Evolutionary conservation across 2,888 invertebrate genomes (phyloP).

Genomic region (Drosophila infuscata): DNA sequence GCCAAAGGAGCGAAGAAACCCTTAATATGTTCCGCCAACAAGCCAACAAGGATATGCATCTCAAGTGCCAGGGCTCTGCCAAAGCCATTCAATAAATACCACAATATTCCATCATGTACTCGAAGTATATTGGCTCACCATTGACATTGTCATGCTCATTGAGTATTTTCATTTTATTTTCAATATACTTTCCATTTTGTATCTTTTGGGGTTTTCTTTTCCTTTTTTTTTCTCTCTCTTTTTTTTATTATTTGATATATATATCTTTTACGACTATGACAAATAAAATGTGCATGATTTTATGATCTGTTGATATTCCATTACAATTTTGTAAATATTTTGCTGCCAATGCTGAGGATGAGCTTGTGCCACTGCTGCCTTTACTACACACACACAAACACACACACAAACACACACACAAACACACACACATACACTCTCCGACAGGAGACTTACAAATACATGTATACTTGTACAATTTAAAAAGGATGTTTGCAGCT

Average conservation of each 20-base stretch:
- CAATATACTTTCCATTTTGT: constrained; percentile 64
- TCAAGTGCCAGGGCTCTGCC: constrained; percentile 29
- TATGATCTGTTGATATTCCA: constrained; percentile 81
- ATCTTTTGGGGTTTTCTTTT: constrained; percentile 17
- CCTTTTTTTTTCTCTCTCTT: constrained; percentile 2
- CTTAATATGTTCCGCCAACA: constrained; percentile 35
- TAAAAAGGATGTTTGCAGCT: constrained; percentile 74
- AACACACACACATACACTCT: constrained; percentile 36
- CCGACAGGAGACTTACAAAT: constrained; percentile 74
- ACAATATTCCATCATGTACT: constrained; percentile 65
- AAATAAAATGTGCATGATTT: constrained; percentile 81
- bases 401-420: constrained; percentile 2
- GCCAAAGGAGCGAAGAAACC: constrained; percentile 37
- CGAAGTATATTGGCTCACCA: constrained; percentile 45
- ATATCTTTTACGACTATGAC: constrained; percentile 73
- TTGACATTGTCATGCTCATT: constrained; percentile 73
- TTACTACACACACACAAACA: constrained; percentile 21
- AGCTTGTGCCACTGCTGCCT: constrained; percentile 23
- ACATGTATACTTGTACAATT: constrained; percentile 61
- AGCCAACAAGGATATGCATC: constrained; percentile 30
- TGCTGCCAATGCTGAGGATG: constrained; percentile 47
- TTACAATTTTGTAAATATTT: constrained; percentile 81
- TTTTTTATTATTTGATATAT: constrained; percentile 30
- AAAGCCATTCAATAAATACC: constrained; percentile 77
- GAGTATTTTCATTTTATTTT: constrained; percentile 78